A percentile compares a stretch with the other conserved stretches of the same genome.
Conservation (phyloP, 2,113 vertebrate species). For the Micromys minutus region DNA sequence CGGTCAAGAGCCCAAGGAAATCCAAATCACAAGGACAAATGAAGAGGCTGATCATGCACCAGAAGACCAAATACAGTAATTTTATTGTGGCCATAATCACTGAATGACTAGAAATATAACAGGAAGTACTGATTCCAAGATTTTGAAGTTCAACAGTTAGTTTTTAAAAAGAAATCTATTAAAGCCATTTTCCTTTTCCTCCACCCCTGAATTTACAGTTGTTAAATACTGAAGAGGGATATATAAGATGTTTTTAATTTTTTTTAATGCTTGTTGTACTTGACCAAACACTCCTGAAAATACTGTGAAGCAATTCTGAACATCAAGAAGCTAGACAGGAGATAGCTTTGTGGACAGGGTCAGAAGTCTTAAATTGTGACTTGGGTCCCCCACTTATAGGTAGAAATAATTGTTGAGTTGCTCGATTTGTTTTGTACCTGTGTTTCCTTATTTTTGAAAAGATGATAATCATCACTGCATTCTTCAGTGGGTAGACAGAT, state of each 20-base stretch:
- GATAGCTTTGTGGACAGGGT: neutral
- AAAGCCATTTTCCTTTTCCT: slow-evolving; percentile 24
- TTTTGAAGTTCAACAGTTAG: slow-evolving; percentile 64
- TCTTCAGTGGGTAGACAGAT: neutral
- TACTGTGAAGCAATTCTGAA: neutral
- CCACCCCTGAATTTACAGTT: neutral
- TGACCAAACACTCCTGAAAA: slow-evolving; percentile 24
- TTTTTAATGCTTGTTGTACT: neutral
- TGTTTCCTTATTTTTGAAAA: slow-evolving; percentile 41
- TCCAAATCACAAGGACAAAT: slow-evolving; percentile 65
- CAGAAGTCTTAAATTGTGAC: neutral
- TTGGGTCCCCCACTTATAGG: neutral
- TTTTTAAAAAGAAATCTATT: slow-evolving; percentile 66
- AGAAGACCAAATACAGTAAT: slow-evolving; percentile 69
- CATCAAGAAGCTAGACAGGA: neutral
- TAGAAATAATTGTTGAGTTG: neutral
- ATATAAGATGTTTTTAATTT: neutral
- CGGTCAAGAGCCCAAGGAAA: slow-evolving; percentile 47
- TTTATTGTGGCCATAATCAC: slow-evolving; percentile 67
- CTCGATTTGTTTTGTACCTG: neutral
- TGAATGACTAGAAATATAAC: slow-evolving; percentile 58
- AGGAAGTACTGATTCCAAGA: slow-evolving; percentile 61
- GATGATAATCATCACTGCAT: neutral
- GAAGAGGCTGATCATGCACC: slow-evolving; percentile 50
- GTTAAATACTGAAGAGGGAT: neutral